Base-by-base conservation (phyloP, 2,797 vertebrate genomes). In the Cephalopachus bancanus region DNA sequence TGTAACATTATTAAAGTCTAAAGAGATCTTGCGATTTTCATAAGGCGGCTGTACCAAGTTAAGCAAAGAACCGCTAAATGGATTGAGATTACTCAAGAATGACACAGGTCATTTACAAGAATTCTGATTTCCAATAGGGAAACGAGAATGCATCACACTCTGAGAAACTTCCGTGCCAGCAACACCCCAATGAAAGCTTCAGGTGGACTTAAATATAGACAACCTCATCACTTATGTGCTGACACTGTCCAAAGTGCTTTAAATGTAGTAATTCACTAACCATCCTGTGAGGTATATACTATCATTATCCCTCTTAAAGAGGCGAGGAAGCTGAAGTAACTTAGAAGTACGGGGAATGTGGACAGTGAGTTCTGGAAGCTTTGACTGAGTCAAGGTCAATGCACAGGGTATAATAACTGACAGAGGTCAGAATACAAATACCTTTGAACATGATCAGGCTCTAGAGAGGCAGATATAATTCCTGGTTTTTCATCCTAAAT, bases 1-100 rank as follows among this genome's bases (percentile, higher is more conserved):
- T 87, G 26, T 12, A 86, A 57, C 15, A 85, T 57, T 79, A 64
- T 62, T 79, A 95, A 96, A 93, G n/a, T 15, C 20, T 79, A 72
- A 94, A 88, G 74, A 85, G 37, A 67, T 14, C 57, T 76, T 81
- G 33, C 16, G 84, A 5, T 69, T 15, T 57, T 96, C 59, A 12
- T 33, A 80, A 97, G 53, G 62, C 55, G 88, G 33, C 3, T 33
- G 9, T 79, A 76, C n/a, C 37, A 71, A n/a, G 49, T 83, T 74
- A 83, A 88, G 26, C 5, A 83, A 81, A 53, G 30, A 22, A 11
- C 24, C 81, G 22, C 60, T 65, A 88, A 88, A 57, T 24, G 2
- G 44, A 16, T 71, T 79, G 37, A 59, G 53, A 67, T 87, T 37
- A 89, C 7, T 93, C 5, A 37, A 69, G 14, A 89, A 30, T 14